Conservation (phyloP, 2,888 invertebrate species). For the Poecilobothrus nobilitatus region DNA sequence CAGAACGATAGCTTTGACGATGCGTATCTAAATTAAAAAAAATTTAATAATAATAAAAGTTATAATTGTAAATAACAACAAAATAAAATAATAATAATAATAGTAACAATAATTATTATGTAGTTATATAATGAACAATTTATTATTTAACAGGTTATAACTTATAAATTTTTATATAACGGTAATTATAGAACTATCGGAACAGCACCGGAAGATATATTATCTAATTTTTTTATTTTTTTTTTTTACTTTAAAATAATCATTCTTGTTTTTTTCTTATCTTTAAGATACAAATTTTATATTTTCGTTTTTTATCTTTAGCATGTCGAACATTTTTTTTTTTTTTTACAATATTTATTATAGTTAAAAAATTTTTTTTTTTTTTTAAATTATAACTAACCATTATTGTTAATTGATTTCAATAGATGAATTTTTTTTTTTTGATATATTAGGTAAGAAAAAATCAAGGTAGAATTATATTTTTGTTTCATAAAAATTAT, state of each 20-base stretch:
- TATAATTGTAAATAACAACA: neutral
- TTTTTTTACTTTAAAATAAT: neutral
- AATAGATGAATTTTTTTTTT: neutral
- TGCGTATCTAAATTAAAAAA: neutral
- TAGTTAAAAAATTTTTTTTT: no score
- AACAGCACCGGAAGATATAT: neutral
- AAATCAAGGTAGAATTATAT: neutral
- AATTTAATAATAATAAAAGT: neutral
- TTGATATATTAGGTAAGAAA: neutral
- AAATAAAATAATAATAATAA: neutral
- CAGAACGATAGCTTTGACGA: conserved; percentile 2
- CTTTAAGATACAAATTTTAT: no score
- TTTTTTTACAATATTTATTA: no score
- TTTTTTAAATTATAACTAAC: no score
- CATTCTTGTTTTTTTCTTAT: no score
- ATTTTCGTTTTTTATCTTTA: no score
- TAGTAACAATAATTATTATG: neutral
- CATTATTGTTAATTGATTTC: neutral
- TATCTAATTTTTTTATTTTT: neutral
- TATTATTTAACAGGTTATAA: no score
- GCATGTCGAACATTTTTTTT: no score
- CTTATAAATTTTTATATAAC: neutral
- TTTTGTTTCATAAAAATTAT: no score
- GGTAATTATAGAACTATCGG: conserved; percentile 1
- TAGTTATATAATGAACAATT: no score